Base-by-base conservation (phyloP, 1,140 invertebrate species). In the Ditylenchus dipsaci region DNA sequence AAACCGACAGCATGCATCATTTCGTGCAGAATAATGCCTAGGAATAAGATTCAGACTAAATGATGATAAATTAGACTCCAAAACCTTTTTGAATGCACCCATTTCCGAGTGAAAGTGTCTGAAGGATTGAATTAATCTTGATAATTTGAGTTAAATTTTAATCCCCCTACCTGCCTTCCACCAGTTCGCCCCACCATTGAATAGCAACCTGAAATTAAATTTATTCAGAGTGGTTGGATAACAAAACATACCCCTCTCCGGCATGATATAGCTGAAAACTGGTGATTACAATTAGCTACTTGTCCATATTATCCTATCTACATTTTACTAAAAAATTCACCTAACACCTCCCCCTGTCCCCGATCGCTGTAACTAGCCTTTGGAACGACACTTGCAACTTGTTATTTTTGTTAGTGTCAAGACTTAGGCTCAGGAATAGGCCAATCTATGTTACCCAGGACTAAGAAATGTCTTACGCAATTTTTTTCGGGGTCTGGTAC, bases 71-170 rank as follows among this genome's bases (percentile, higher is more conserved):
- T 21, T 17, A 26, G 8, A 26, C 3, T 1, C 1, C 3, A 7
- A 53, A 11, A 58, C 75, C 79, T 56, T 83, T 82, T 56, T 82
- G 80, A 0, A 91, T 84, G 77, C 91, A 92, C 1, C 89, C 89
- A 0, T 89, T 89, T 0, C 84, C 86, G 3, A 87, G 75, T 0
- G 85, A 85, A 15, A 87, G 72, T 0, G 76, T 74, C 69, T 90
- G 89, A 8, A 53, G 23, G 15, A 26, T 19, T 7, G n/a, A 21
- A 53, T 15, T 7, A 53, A 26, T 53, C 15, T 53, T 53, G 33
- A 11, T 3, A 38, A n/a, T n/a, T 38, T 38, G 33, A 38, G 33
- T 38, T 11, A 8, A 53, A 26, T 7, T 53, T 53, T 53, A 53
- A 3, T 53, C n/a, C 43, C 43, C 11, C n/a, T 45, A 53, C 49